Evolutionary conservation across 2,113 vertebrate genomes (phyloP), one percentile per base, ranked within the genome.

Genomic region (Corydoras maculifer): DNA sequence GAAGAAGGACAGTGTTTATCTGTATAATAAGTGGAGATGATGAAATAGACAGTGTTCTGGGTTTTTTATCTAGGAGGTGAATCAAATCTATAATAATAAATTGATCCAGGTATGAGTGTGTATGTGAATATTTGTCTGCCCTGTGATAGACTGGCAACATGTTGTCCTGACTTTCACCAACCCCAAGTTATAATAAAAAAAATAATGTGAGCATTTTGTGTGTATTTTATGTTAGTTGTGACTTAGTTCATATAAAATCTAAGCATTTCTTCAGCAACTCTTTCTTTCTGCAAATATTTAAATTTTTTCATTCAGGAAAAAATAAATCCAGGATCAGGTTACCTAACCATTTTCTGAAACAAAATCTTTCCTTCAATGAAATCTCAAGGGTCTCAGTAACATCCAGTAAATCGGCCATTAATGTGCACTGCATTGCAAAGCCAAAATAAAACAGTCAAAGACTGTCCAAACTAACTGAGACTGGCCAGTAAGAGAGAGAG

Each of bases 371-470:
- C 76, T 79, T 70, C 72, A 84, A 82, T 81, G 18, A 75, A 86
- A 63, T 81, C 83, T 83, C 75, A 73, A 49, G 72, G 18, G 67
- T 68, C 71, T 82, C 72, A 74, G 79, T 79, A 78, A 80, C 74
- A 74, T 80, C 82, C 84, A 82, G 86, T 85, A 87, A 81, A 76
- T 78, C 71, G 62, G 31, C 81, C 85, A 83, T 83, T 84, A 85
- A 84, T 80, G 79, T 81, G 75, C 62, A 69, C 77, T 73, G 74
- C 74, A 80, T 78, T 79, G 79, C 77, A 89, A 86, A 80, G 80
- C 83, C 4, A 84, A 83, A 82, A 82, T 79, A 81, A 81, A 81
- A 77, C 57, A 53, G 55, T 79, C 77, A 83, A 86, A 79, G 67
- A 49, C 74, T 74, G 83, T 82, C 84, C 84, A 78, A 84, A 78